Conservation (phyloP, 2,797 vertebrate species). For the Peromyscus aztecus region DNA sequence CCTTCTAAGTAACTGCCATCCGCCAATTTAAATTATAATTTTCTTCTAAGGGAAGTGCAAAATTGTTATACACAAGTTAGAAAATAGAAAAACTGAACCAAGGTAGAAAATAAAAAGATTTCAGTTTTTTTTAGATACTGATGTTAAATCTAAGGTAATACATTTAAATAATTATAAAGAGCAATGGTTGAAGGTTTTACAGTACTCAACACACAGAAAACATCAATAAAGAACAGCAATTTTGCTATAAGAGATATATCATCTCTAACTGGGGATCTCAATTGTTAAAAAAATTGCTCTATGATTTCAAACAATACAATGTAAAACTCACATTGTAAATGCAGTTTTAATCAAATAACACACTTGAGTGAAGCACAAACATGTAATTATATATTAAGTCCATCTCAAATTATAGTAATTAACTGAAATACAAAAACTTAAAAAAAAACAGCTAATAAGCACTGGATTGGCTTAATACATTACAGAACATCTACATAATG, state of each 20-base stretch:
- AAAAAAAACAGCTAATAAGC: slow-evolving; percentile 72
- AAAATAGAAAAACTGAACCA: slow-evolving; percentile 5
- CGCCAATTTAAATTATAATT: slow-evolving; percentile 62
- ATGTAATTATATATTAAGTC: slow-evolving; percentile 72
- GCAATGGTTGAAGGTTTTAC: slow-evolving; percentile 50
- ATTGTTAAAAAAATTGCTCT: slow-evolving; percentile 59
- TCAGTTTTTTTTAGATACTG: slow-evolving; percentile 23
- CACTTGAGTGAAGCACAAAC: slow-evolving; percentile 68
- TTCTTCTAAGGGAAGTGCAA: slow-evolving; percentile 30
- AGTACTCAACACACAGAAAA: slow-evolving; percentile 53
- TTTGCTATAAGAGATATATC: slow-evolving; percentile 55
- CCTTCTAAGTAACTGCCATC: slow-evolving; percentile 58
- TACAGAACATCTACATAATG: slow-evolving; percentile 35
- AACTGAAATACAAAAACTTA: slow-evolving; percentile 58
- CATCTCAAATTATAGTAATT: slow-evolving; percentile 76
- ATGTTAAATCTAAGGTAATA: slow-evolving; percentile 33
- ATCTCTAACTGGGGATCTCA: slow-evolving; percentile 58
- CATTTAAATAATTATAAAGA: slow-evolving; percentile 65
- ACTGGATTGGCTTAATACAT: slow-evolving; percentile 49
- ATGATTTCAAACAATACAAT: slow-evolving; percentile 68
- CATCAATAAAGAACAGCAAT: slow-evolving; percentile 27
- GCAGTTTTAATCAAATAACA: slow-evolving; percentile 74
- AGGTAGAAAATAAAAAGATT: slow-evolving; percentile 17
- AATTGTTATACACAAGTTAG: slow-evolving; percentile 38
- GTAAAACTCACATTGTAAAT: slow-evolving; percentile 65